phyloP scores from a whole-genome alignment of 2,888 invertebrate species.

The Spicauda simplicius region DNA sequence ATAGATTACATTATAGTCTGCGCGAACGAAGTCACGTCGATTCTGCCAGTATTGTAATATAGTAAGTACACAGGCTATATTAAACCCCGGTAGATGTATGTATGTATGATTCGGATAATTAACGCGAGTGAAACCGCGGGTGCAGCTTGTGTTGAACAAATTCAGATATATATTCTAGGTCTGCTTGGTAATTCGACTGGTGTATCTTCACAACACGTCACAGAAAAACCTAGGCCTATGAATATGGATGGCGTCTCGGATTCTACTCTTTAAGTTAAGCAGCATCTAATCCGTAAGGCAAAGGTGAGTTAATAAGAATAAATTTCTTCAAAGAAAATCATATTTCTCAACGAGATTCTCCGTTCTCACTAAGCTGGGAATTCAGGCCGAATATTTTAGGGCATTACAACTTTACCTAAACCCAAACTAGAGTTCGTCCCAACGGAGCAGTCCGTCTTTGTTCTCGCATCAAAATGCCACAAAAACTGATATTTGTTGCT shows the following conservation, averaged over 20 bases:
- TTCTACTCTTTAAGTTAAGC: constrained; percentile 14
- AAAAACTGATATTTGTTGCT: constrained; percentile 36
- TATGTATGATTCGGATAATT: too few species aligned
- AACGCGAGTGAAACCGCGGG: too few species aligned
- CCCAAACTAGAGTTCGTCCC: constrained; percentile 26
- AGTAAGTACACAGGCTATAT: too few species aligned
- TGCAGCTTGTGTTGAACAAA: too few species aligned
- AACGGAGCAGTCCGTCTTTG: constrained; percentile 24
- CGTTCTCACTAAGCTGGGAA: constrained; percentile 15
- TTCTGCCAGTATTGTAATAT: too few species aligned
- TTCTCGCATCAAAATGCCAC: constrained; percentile 31
- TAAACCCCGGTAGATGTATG: too few species aligned
- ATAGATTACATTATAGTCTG: too few species aligned
- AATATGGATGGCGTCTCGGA: neutral
- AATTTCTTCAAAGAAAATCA: constrained; percentile 32
- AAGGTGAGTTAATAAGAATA: constrained; percentile 27
- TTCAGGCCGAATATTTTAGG: constrained; percentile 19
- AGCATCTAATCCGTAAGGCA: constrained; percentile 2
- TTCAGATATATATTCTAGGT: too few species aligned
- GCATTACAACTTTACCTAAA: constrained; percentile 33
- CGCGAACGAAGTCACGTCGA: too few species aligned
- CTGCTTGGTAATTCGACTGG: too few species aligned
- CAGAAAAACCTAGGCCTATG: too few species aligned
- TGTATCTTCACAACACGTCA: too few species aligned
- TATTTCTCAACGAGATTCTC: constrained; percentile 8